Evolutionary conservation across 2,113 vertebrate species (phyloP), one percentile per base, ranked within the genome.

Genomic region (Andinoacara biseriatus): DNA sequence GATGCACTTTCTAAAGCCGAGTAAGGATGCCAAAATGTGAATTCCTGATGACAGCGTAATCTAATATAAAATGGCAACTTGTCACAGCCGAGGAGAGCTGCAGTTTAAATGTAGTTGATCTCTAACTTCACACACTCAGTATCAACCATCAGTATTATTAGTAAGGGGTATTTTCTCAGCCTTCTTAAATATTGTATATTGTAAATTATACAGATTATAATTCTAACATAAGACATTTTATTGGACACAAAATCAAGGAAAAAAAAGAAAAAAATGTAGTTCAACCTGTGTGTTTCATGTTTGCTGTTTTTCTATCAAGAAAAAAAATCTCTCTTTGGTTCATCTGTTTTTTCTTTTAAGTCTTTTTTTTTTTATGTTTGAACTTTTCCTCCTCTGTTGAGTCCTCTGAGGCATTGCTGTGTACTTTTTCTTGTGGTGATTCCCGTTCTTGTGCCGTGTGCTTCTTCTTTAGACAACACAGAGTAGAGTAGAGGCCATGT

Each of bases 201-300:
- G 98, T 99, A 98, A 95, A 99, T 98, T 96, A 97, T 86, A 97
- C 93, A 98, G 95, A 98, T 96, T 99, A 96, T 98, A 99, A 97
- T 97, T 98, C 97, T 97, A 98, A 97, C 97, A 94, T 95, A 94
- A 95, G 91, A 95, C 95, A 94, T 95, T 96, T 95, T 96, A 96
- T 95, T 94, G 93, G 92, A 94, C 93, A 90, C 89, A 92, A 94
- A 93, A 91, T 74, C 67, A 67, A 82, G 46, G 33, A 90, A 90
- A 95, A 96, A 95, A 31, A 94, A 86, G 94, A 90, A 92, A 91
- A 93, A 93, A 91, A 89, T 52, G 96, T 97, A 98, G 96, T 96
- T 97, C 96, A 96, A 96, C 97, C 97, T 97, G 93, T 91, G 90
- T 96, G 97, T 97, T 98, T 97, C 97, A 97, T 97, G 97, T 98